Percentiles rank a stretch among this genome's conserved stretches.
These are phyloP conservation scores for Coilia nasus DNA, from an alignment of 2,797 vertebrate genomes.

Conservation along the genomic window DNA sequence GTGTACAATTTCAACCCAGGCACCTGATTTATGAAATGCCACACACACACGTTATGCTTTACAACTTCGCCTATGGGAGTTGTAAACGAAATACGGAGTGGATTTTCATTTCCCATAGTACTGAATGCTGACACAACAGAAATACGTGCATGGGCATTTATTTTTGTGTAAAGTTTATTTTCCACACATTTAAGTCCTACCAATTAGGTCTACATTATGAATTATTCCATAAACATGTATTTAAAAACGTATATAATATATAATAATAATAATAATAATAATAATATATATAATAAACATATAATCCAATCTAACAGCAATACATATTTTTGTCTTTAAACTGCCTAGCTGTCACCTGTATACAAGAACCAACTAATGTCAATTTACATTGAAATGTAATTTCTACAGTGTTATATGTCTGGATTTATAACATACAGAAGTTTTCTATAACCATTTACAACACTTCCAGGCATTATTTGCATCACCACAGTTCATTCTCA, in stretches of 20 bases:
- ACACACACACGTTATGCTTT: not conserved
- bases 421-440: not conserved
- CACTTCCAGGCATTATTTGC: not conserved
- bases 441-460: not conserved
- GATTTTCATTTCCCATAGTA: not conserved
- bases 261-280: no score
- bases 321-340: not conserved
- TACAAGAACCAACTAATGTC: not conserved
- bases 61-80: not conserved
- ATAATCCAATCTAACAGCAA: not conserved
- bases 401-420: not conserved
- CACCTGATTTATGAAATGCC: not conserved
- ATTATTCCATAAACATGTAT: not conserved
- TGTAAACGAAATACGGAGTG: not conserved
- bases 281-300: not conserved
- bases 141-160: not conserved
- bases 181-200: not conserved
- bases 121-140: not conserved
- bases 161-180: constrained; percentile 10
- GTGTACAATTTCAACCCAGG: not conserved
- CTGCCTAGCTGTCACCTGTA: not conserved
- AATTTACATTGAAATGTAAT: not conserved
- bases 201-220: not conserved
- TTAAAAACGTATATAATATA: no score
- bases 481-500: not conserved